Evolutionary conservation across 2,113 vertebrate genomes (phyloP).

Genomic region (Quiscalus mexicanus): DNA sequence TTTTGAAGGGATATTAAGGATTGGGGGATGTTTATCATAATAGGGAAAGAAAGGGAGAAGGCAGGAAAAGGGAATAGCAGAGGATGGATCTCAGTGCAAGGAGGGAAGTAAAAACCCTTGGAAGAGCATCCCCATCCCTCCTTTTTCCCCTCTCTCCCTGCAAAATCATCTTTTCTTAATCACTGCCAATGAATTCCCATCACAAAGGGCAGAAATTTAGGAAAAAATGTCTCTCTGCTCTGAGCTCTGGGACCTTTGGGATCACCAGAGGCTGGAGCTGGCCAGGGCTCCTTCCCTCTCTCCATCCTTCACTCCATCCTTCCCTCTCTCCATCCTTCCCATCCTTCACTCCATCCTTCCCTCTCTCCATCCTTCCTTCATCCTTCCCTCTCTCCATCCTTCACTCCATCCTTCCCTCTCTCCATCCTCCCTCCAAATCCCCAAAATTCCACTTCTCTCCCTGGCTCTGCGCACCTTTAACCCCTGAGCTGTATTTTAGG

Average conservation of each 20-base stretch:
- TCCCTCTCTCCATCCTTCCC: too few species aligned
- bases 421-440: neutral
- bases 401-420: neutral
- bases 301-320: too few species aligned
- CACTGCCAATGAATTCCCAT: neutral
- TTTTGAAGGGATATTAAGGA: neutral
- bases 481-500: neutral
- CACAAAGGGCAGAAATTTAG: fast-evolving
- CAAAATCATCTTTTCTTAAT: neutral
- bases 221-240: neutral
- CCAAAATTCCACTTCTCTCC: too few species aligned
- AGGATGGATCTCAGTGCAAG: neutral
- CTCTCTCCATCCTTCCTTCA: too few species aligned
- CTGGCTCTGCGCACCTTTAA: neutral
- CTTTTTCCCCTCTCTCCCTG: neutral
- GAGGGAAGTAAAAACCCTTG: neutral
- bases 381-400: neutral
- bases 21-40: neutral
- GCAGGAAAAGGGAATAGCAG: neutral
- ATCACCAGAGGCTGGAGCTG: neutral
- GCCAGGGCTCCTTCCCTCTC: neutral
- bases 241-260: neutral
- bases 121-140: neutral
- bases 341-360: too few species aligned
- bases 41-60: neutral